Percentiles rank a stretch among this genome's conserved stretches.
These are phyloP conservation scores for Cylas formicarius DNA, from an alignment of 1,140 invertebrate genomes.

Conservation along the genomic window DNA sequence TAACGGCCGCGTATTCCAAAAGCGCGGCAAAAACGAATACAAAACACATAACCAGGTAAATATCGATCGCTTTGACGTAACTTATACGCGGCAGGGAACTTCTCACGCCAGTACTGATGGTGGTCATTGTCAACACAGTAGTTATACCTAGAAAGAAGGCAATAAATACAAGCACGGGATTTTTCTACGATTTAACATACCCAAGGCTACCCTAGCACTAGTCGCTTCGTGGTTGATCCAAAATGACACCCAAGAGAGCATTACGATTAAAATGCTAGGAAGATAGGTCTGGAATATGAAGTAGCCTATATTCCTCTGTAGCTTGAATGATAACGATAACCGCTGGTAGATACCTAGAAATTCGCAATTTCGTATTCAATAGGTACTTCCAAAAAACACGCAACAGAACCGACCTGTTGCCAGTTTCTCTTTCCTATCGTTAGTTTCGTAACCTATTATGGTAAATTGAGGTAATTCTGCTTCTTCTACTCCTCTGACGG, in stretches of 20 bases:
- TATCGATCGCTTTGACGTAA: conserved; percentile 98
- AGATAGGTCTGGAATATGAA: conserved; percentile 93
- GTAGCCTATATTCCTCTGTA: conserved; percentile 85
- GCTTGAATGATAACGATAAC: conserved; percentile 86
- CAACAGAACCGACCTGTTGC: conserved; percentile 53
- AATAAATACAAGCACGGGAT: not conserved
- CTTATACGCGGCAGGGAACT: conserved; percentile 93
- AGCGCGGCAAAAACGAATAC: conserved; percentile 97
- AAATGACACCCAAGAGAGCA: conserved; percentile 93
- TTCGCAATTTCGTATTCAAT: too few species aligned
- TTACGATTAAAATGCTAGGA: conserved; percentile 89
- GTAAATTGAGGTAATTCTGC: conserved; percentile 93
- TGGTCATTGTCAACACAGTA: conserved; percentile 97
- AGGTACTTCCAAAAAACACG: conserved; percentile 81
- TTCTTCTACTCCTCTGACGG: conserved; percentile 87
- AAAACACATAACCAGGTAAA: conserved; percentile 98
- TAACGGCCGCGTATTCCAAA: conserved; percentile 95
- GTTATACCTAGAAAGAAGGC: conserved; percentile 76
- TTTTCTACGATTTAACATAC: conserved; percentile 46
- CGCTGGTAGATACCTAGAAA: conserved; percentile 77
- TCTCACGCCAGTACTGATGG: conserved; percentile 95
- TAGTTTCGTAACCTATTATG: conserved; percentile 88
- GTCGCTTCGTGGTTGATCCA: conserved; percentile 94
- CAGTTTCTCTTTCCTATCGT: conserved; percentile 78
- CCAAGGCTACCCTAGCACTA: conserved; percentile 59